Evolutionary conservation across 2,113 vertebrate genomes (phyloP), one percentile per base, ranked within the genome.

Genomic region (Cercopithecus mona): DNA sequence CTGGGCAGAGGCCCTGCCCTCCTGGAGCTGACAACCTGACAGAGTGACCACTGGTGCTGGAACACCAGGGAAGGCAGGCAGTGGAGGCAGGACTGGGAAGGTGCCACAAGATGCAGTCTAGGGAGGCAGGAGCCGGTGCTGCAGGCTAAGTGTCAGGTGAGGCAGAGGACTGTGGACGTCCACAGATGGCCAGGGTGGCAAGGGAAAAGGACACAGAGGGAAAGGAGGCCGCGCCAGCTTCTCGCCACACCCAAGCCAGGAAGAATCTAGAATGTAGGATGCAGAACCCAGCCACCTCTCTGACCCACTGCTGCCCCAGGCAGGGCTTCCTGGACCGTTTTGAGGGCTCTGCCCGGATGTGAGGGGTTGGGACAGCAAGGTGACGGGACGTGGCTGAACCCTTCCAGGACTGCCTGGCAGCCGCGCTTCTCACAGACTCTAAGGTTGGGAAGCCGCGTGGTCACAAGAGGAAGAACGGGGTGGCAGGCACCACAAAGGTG

Each of bases 71-170:
- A 35, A 84, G 52, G 84, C 20, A 25, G 55, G 30, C 35, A 6
- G 55, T 20, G 6, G 22, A 78, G 40, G 38, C 6, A 16, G 16
- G 18, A 20, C 73, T 3, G 0, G 50, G 18, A 59, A 75, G 18
- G 70, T 9, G 3, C 17, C 38, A n/a, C 0, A 3, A 59, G 55
- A 30, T 13, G 17, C 1, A 4, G 22, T 1, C 52, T 50, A 43
- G 57, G 59, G 35, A 61, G 32, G 48, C 7, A 35, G 27, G n/a
- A 43, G 30, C 48, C 23, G 27, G 43, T 18, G 75, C 14, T 5
- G 38, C 50, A 72, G 70, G 32, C 5, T 1, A 25, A 43, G 20
- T 10, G 18, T 27, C 12, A 6, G 52, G 35, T 1, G 16, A 85
- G 16, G 83, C 16, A 85, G 25, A 23, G 68, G 23, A 64, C 43